A percentile compares a stretch with the other conserved stretches of the same genome.
phyloP scores from a whole-genome alignment of 2,113 vertebrate species.

The Elanus axillaris region DNA sequence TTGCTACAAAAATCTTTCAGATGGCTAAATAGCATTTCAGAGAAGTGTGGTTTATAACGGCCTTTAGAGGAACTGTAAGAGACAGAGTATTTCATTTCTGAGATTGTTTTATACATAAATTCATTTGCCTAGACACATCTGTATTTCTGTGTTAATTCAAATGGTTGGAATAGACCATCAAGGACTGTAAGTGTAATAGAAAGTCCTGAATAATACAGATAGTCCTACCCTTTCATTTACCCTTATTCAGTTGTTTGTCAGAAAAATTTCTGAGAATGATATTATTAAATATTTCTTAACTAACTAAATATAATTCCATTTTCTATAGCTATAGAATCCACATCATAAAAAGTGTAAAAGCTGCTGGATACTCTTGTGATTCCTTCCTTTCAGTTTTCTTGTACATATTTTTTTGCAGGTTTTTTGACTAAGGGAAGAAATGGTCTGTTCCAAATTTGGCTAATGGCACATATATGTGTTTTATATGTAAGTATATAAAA shows the following conservation, averaged over 20 bases:
- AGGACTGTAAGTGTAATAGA: not conserved
- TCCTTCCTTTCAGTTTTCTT: not conserved
- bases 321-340: not conserved
- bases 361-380: not conserved
- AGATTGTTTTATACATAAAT: not conserved
- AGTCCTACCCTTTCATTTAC: not conserved
- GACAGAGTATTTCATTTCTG: not conserved
- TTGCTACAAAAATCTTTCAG: not conserved
- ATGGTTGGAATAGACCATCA: not conserved
- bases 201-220: not conserved
- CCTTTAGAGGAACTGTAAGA: not conserved
- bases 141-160: not conserved
- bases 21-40: not conserved
- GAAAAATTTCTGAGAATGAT: not conserved
- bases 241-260: not conserved
- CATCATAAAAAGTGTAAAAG: not conserved
- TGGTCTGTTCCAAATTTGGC: not conserved
- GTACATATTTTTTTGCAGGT: not conserved
- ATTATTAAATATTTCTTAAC: not conserved
- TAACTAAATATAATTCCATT: not conserved
- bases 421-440: not conserved
- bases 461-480: not conserved
- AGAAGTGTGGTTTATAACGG: fast-evolving
- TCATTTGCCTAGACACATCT: not conserved
- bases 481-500: not conserved